These are phyloP conservation scores for Microplitis mediator DNA, from an alignment of 1,140 invertebrate species.

Conservation along the genomic window DNA sequence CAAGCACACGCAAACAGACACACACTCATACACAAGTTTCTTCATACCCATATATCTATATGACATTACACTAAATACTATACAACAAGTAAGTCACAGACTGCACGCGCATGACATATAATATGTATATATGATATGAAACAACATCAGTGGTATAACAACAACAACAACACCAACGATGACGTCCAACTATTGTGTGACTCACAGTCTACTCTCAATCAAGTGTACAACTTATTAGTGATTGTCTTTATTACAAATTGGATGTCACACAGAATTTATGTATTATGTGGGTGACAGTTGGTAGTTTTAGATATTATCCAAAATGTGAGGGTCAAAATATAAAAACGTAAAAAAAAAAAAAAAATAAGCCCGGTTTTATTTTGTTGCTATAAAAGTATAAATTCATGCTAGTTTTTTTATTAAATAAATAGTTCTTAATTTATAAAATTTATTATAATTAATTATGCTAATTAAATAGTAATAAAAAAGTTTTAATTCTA, in stretches of 20 bases:
- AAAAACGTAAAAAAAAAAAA: neutral
- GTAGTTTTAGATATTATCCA: neutral
- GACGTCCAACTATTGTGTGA: constrained; percentile 36
- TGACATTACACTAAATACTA: too few relatives aligned
- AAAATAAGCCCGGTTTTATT: neutral
- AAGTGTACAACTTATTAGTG: constrained; percentile 54
- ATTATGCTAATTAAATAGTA: neutral
- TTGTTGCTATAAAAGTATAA: neutral
- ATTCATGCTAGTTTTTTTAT: neutral
- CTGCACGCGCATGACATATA: too few relatives aligned
- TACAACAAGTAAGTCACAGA: too few relatives aligned
- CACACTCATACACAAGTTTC: too few relatives aligned
- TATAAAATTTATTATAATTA: neutral
- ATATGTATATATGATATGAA: too few relatives aligned
- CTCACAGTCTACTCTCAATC: constrained; percentile 53
- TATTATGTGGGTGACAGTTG: constrained; percentile 45
- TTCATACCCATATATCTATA: too few relatives aligned
- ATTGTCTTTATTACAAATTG: constrained; percentile 56
- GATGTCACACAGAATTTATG: constrained; percentile 17
- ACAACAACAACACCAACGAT: too few relatives aligned
- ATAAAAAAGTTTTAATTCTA: neutral
- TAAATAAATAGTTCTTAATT: neutral
- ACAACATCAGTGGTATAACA: too few relatives aligned
- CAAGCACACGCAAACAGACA: neutral
- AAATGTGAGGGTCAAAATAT: too few relatives aligned